A percentile compares a stretch with the other conserved stretches of the same genome.
Evolutionary conservation across 2,797 vertebrate genomes (phyloP).

Genomic region (Moxostoma hubbsi): DNA sequence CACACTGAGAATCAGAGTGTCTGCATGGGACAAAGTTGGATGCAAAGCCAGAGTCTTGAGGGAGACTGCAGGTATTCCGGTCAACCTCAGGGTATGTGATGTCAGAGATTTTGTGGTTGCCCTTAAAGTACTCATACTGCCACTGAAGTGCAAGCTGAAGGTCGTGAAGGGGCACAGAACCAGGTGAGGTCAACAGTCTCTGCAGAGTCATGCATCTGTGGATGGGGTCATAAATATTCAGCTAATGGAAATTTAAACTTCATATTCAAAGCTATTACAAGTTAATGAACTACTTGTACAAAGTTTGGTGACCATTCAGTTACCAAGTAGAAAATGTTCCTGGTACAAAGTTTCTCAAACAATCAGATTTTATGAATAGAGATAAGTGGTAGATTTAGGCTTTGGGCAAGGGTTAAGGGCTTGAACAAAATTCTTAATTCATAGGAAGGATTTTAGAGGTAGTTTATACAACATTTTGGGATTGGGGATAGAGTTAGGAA

Average conservation of each 20-base stretch:
- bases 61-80: not conserved
- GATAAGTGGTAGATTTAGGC: no score
- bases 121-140: slow-evolving; percentile 71
- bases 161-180: slow-evolving; percentile 59
- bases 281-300: no score
- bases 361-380: no score
- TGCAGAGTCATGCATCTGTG: slow-evolving; percentile 72
- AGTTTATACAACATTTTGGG: no score
- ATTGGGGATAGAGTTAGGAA: no score
- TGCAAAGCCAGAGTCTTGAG: not conserved
- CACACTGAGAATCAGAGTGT: not conserved
- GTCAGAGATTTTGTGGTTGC: slow-evolving; percentile 10
- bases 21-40: slow-evolving; percentile 4
- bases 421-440: no score
- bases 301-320: no score
- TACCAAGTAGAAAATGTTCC: no score
- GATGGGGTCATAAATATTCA: not conserved
- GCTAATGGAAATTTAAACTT: not conserved
- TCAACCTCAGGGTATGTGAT: not conserved
- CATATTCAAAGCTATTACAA: not conserved
- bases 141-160: slow-evolving; percentile 78
- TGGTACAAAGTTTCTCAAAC: no score
- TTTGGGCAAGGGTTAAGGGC: no score
- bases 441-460: no score
- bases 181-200: slow-evolving; percentile 70